Evolutionary conservation across 2,888 invertebrate genomes (phyloP).

Genomic region (Nineta flava): DNA sequence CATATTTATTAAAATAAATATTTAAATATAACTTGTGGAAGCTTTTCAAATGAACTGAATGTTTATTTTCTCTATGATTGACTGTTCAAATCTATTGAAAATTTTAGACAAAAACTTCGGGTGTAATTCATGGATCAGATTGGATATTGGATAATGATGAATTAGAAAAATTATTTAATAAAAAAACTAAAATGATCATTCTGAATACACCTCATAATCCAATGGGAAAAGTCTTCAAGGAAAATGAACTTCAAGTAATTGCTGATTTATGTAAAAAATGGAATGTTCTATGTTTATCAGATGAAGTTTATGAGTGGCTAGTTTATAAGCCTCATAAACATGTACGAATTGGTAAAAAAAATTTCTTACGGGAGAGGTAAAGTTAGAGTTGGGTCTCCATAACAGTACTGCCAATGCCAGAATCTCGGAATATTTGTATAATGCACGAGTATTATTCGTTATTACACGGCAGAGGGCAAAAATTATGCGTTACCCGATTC

Average conservation of each 20-base stretch:
- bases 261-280: slow-evolving; percentile 83
- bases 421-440: no score
- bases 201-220: slow-evolving; percentile 98
- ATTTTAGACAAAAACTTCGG: no score
- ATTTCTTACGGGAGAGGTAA: not conserved
- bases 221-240: slow-evolving; percentile 73
- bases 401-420: no score
- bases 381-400: no score
- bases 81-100: no score
- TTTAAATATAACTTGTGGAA: no score
- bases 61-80: no score
- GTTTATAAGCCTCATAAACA: slow-evolving; percentile 70
- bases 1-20: no score
- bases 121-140: slow-evolving; percentile 46
- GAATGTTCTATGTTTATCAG: slow-evolving; percentile 81
- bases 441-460: no score
- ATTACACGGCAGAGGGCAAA: no score
- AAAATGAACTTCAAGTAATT: slow-evolving; percentile 54
- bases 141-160: slow-evolving; percentile 79
- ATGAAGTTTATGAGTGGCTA: slow-evolving; percentile 98
- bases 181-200: slow-evolving; percentile 85
- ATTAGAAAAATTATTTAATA: slow-evolving; percentile 61
- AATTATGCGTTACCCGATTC: no score
- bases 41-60: no score
- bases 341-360: slow-evolving; percentile 64